Conservation (phyloP, 2,888 invertebrate species). For the Stegophylla sp. region DNA sequence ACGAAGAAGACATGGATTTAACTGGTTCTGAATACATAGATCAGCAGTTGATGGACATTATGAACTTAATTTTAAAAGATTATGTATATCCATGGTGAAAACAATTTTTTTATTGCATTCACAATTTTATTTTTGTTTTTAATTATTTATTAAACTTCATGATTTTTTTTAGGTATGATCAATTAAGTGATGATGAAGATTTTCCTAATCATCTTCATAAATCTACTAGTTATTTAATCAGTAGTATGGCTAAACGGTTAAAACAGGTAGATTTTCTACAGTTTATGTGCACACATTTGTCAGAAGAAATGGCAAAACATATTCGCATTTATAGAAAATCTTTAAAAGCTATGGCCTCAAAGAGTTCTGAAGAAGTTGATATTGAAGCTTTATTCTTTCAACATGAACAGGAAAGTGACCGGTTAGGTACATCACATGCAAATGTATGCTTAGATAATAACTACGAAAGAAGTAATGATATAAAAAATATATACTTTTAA, state of each 20-base stretch:
- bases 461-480: constrained; percentile 69
- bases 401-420: constrained; percentile 85
- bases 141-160: neutral
- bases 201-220: constrained; percentile 75
- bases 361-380: constrained; percentile 63
- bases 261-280: constrained; percentile 92
- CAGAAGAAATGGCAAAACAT: constrained; percentile 90
- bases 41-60: constrained; percentile 83
- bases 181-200: constrained; percentile 73
- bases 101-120: neutral
- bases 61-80: constrained; percentile 80
- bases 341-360: constrained; percentile 66
- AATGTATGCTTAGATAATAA: constrained; percentile 76
- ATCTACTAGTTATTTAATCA: constrained; percentile 75
- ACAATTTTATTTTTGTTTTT: neutral
- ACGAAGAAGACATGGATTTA: constrained; percentile 65
- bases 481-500: neutral
- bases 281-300: constrained; percentile 82
- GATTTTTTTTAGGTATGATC: constrained; percentile 65
- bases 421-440: constrained; percentile 79
- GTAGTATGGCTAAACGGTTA: constrained; percentile 78
- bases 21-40: constrained; percentile 87
- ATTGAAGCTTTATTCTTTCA: constrained; percentile 86
- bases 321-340: constrained; percentile 85
- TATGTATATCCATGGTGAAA: constrained; percentile 79